phyloP scores from a whole-genome alignment of 2,888 invertebrate genomes.

The Anagyrus pseudococci region DNA sequence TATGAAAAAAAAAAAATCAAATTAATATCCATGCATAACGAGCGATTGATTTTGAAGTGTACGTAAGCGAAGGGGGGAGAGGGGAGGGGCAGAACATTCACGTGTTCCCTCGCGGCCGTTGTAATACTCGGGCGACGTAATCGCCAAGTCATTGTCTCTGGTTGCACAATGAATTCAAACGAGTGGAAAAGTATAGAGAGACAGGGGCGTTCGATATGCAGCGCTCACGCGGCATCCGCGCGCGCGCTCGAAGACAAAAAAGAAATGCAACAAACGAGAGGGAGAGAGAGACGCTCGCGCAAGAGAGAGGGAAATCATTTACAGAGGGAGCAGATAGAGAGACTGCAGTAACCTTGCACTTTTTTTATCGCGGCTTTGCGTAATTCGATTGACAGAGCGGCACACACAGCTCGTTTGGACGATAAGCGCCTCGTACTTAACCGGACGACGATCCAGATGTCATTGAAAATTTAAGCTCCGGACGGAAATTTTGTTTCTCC shows the following conservation, averaged over 20 bases:
- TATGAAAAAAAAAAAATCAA: no score
- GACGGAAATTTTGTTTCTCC: no score
- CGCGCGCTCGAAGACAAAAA: slow-evolving; percentile 10
- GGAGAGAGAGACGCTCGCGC: no score
- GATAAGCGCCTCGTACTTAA: background rate
- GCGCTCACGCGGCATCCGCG: background rate
- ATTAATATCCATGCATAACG: no score
- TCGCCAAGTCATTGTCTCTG: slow-evolving; percentile 27
- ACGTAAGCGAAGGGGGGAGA: no score
- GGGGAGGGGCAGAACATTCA: no score
- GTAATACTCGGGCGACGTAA: slow-evolving; percentile 10
- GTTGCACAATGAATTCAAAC: slow-evolving; percentile 26
- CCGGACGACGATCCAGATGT: no score
- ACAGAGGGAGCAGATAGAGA: background rate
- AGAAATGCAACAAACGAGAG: background rate
- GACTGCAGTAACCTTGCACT: slow-evolving; percentile 3
- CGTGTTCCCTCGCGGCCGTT: background rate
- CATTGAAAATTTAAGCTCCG: slow-evolving; percentile 10
- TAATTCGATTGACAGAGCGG: slow-evolving; percentile 8
- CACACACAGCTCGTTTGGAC: background rate
- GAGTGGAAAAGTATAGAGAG: slow-evolving; percentile 13
- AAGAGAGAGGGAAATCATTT: background rate
- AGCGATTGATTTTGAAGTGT: no score
- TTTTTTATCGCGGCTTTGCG: slow-evolving; percentile 8
- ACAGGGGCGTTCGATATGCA: background rate